phyloP scores from a whole-genome alignment of 2,888 invertebrate species.

The Bugula neritina region DNA sequence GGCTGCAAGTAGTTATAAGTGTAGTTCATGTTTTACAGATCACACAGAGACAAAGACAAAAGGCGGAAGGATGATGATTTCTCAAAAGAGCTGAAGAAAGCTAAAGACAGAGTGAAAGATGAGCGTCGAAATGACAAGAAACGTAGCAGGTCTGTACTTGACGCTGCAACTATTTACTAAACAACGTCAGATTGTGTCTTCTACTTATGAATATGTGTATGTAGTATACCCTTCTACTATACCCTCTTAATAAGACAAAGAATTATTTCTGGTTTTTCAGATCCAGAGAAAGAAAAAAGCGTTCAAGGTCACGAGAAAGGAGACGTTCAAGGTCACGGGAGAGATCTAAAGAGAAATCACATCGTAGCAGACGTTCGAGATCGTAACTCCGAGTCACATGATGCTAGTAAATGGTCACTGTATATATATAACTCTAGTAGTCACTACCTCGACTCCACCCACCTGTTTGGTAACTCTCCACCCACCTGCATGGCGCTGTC shows the following conservation, averaged over 20 bases:
- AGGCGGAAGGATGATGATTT: neutral
- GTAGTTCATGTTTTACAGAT: neutral
- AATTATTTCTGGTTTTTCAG: conserved; percentile 3
- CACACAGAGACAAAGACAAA: neutral
- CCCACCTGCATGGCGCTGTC: too few species aligned
- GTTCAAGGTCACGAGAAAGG: conserved; percentile 18
- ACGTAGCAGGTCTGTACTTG: conserved; percentile 6
- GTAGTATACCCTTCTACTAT: too few species aligned
- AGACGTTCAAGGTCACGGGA: conserved; percentile 27
- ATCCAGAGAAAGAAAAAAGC: conserved; percentile 15
- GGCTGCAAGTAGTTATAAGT: too few species aligned
- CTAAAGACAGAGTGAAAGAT: conserved; percentile 20
- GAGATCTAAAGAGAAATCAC: neutral
- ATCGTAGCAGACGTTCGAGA: neutral
- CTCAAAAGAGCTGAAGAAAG: conserved; percentile 21
- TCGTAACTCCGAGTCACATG: neutral
- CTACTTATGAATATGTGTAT: too few species aligned
- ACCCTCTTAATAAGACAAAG: too few species aligned
- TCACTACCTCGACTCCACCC: too few species aligned
- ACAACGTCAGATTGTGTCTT: too few species aligned
- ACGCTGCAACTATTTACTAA: too few species aligned
- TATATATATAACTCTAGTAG: too few species aligned
- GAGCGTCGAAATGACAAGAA: neutral
- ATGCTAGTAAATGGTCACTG: too few species aligned
- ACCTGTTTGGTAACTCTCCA: too few species aligned